Evolutionary conservation across 2,888 invertebrate species (phyloP).

Genomic region (Helleia helle): DNA sequence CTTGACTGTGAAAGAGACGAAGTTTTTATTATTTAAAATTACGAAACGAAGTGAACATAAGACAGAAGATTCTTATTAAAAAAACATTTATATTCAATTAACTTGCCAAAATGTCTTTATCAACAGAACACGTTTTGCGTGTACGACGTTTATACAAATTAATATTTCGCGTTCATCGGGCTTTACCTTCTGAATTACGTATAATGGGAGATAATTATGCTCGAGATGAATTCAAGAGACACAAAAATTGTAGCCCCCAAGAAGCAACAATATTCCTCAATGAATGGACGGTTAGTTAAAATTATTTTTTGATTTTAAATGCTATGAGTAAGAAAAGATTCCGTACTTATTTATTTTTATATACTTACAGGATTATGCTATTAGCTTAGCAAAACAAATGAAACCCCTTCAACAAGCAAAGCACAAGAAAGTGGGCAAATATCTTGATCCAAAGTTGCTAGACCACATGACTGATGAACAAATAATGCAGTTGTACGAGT

Average conservation of each 20-base stretch:
- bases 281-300: conserved; percentile 87
- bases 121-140: conserved; percentile 73
- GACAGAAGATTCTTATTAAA: background rate
- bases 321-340: background rate
- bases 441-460: conserved; percentile 75
- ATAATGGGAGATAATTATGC: conserved; percentile 85
- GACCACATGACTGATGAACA: conserved; percentile 87
- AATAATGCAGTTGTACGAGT: conserved; percentile 86
- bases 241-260: conserved; percentile 80
- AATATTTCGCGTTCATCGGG: conserved; percentile 84
- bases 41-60: too few species aligned
- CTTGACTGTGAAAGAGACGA: too few species aligned
- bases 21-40: too few species aligned
- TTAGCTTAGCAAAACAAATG: conserved; percentile 82
- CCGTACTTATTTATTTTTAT: background rate
- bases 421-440: conserved; percentile 75
- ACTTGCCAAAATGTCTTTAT: conserved; percentile 27
- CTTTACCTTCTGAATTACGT: conserved; percentile 80
- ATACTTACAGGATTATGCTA: conserved; percentile 81
- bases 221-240: conserved; percentile 88
- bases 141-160: conserved; percentile 85
- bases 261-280: conserved; percentile 86
- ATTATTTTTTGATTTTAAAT: background rate
- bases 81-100: background rate
- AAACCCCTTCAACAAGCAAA: conserved; percentile 76